A percentile compares a stretch with the other conserved stretches of the same genome.
phyloP scores from a whole-genome alignment of 2,113 vertebrate genomes.

The Ranitomeya imitator region DNA sequence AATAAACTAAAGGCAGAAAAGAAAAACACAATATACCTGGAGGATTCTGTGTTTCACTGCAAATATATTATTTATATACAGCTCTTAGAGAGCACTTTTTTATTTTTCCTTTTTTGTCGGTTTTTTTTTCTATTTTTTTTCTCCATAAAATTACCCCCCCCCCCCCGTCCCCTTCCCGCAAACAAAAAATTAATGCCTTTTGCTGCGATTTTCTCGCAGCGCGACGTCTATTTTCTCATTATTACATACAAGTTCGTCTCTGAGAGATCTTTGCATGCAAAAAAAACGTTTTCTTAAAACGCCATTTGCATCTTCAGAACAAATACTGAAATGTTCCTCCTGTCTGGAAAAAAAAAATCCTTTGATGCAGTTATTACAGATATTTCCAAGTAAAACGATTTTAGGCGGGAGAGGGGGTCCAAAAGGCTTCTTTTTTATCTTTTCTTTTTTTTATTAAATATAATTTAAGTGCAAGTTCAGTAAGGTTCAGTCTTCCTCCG shows the following conservation, averaged over 20 bases:
- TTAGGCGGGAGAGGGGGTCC: conserved; percentile 74
- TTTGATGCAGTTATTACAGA: conserved; percentile 88
- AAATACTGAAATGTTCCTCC: conserved; percentile 88
- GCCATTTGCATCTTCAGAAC: conserved; percentile 94
- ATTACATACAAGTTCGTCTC: conserved; percentile 91
- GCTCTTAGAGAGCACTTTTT: conserved; percentile 89
- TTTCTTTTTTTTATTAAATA: conserved; percentile 71
- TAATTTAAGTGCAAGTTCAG: conserved; percentile 89
- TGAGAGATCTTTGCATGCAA: conserved; percentile 96
- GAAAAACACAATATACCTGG: conserved; percentile 90
- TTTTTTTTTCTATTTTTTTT: conserved; percentile 61
- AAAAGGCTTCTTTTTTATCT: conserved; percentile 76
- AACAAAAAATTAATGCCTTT: conserved; percentile 95
- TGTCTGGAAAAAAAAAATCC: conserved; percentile 80
- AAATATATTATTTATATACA: conserved; percentile 99
- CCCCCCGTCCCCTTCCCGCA: conserved; percentile 74
- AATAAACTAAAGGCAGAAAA: conserved; percentile 88
- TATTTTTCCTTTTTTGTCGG: conserved; percentile 59
- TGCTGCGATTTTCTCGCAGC: conserved; percentile 91
- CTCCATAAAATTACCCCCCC: conserved; percentile 96
- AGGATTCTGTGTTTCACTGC: conserved; percentile 90
- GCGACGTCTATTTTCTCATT: conserved; percentile 78
- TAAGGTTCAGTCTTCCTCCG: conserved; percentile 89
- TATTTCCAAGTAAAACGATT: conserved; percentile 93
- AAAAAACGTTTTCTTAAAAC: conserved; percentile 84